Base-by-base conservation (phyloP, 2,113 vertebrate species). In the Bujurquina vittata region DNA sequence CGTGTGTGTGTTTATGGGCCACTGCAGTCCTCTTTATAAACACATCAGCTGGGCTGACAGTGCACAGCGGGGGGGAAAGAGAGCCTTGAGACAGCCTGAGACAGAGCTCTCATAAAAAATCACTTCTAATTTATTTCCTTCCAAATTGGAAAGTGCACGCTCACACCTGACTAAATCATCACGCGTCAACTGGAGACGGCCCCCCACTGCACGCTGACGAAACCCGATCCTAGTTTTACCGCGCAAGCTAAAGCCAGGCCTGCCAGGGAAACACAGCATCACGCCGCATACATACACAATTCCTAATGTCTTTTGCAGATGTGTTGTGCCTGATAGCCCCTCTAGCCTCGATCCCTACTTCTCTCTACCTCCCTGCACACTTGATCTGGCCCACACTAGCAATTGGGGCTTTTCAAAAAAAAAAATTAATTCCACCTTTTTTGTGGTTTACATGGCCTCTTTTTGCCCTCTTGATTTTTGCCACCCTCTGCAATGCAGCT, bases 91-190 rank as follows among this genome's bases (percentile, higher is more conserved):
- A 93, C 88, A 92, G 93, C 82, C 84, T 69, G 88, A 87, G 96
- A 98, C 96, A 95, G 96, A 97, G 95, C 96, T 95, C 97, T 98
- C 98, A 97, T 98, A 99, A 99, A 96, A 95, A 98, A 99, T 98
- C 96, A 97, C 97, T 97, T 96, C 96, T 97, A 98, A 99, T 99
- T 99, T 99, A 99, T 99, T 98, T 96, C 94, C 97, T 96, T 96
- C 96, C 96, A 99, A 99, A 99, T 99, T 98, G 97, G 97, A 99
- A 98, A 99, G 97, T 98, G 98, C 97, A 99, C 97, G 97, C 98
- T 98, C 98, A 98, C 98, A 99, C 98, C 98, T 99, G 98, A 99
- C 98, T 99, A 99, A 99, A 99, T 99, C 98, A 99, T 99, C 98
- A 99, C 95, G 93, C 96, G 97, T 98, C 99, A 98, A 98, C 95